Evolutionary conservation across 2,113 vertebrate genomes (phyloP).

Genomic region (Entosphenus tridentatus): DNA sequence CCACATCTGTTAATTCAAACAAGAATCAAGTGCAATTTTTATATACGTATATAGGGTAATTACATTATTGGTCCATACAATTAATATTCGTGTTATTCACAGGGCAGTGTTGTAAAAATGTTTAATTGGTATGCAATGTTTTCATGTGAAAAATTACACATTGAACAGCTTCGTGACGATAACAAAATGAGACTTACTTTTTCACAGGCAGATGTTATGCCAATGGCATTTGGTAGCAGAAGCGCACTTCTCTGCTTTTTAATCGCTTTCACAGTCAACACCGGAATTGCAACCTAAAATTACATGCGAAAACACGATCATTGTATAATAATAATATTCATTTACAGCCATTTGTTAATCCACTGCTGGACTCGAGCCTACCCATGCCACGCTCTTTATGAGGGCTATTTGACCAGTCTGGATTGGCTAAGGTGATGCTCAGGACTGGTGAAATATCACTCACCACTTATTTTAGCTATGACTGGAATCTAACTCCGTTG

Average conservation of each 20-base stretch:
- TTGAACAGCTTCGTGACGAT: background rate
- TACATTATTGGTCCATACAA: background rate
- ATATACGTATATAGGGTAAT: background rate
- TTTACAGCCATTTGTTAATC: no score
- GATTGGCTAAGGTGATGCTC: background rate
- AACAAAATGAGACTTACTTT: background rate
- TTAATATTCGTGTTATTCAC: background rate
- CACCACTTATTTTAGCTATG: no score
- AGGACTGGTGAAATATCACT: background rate
- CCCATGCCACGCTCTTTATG: no score
- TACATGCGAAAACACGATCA: no score
- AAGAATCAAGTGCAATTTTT: background rate
- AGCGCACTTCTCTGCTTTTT: constrained; percentile 2
- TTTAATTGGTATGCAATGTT: background rate
- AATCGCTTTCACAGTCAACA: background rate
- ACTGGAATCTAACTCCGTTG: no score
- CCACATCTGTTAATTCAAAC: background rate
- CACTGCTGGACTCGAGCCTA: no score
- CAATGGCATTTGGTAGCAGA: constrained; percentile 1
- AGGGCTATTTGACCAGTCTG: background rate
- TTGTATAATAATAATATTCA: no score
- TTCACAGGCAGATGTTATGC: constrained; percentile 1
- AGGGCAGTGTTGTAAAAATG: background rate
- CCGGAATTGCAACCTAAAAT: constrained; percentile 1
- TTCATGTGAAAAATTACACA: background rate